These are phyloP conservation scores for Allolobophora icterica DNA, from an alignment of 2,888 invertebrate genomes.

Conservation along the genomic window DNA sequence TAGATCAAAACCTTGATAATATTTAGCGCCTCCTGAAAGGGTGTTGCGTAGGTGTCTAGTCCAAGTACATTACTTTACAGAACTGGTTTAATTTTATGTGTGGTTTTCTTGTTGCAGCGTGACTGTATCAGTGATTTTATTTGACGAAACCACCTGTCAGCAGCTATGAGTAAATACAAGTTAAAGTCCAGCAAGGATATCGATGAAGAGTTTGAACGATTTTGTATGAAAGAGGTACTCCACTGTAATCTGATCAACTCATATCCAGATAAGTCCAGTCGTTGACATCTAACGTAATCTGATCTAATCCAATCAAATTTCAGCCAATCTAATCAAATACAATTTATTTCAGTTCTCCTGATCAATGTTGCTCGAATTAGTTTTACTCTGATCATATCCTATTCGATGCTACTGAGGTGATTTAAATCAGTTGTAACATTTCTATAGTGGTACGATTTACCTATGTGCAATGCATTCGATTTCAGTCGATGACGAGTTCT, in stretches of 20 bases:
- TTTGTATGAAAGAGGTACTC: slow-evolving; percentile 13
- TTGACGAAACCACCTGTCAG: not conserved
- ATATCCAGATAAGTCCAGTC: not conserved
- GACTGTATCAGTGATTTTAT: not conserved
- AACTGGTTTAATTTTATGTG: not conserved
- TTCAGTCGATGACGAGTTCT: slow-evolving; percentile 58
- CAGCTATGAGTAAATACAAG: slow-evolving; percentile 10
- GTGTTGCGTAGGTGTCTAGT: not conserved
- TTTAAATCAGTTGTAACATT: too few species aligned
- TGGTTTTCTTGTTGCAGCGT: not conserved
- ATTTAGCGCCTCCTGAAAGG: not conserved
- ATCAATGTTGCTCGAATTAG: not conserved
- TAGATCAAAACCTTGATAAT: not conserved
- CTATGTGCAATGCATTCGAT: not conserved
- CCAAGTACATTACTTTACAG: too few species aligned
- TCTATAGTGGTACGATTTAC: not conserved
- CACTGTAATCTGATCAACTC: not conserved
- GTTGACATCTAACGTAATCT: not conserved
- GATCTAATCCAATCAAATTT: not conserved
- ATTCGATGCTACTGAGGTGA: not conserved
- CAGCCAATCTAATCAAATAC: not conserved
- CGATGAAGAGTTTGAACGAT: slow-evolving; percentile 15
- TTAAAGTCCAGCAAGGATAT: not conserved
- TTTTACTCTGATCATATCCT: not conserved
- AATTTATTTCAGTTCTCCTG: not conserved